These are phyloP conservation scores for Limnephilus rhombicus DNA, from an alignment of 2,888 invertebrate species.

Conservation along the genomic window DNA sequence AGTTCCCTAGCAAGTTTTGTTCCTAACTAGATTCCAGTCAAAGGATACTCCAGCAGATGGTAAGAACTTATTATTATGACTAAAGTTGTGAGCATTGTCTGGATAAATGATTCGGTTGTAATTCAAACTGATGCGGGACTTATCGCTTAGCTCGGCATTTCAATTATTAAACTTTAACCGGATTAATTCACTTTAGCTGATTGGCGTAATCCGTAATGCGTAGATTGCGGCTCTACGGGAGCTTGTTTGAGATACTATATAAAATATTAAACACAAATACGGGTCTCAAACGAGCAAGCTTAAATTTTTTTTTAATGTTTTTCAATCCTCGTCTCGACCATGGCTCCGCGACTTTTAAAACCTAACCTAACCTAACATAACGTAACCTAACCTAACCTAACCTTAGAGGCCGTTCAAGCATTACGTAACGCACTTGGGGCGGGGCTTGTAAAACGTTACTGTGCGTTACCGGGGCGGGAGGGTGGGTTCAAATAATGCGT, in stretches of 20 bases:
- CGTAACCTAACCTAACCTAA: too few species aligned
- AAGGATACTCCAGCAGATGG: constrained; percentile 28
- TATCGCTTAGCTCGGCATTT: constrained; percentile 15
- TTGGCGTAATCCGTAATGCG: neutral
- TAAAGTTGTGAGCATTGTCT: constrained; percentile 44
- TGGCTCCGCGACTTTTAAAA: too few species aligned
- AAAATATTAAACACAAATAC: neutral
- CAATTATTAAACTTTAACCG: neutral
- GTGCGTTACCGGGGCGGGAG: too few species aligned
- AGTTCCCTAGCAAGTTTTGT: constrained; percentile 15
- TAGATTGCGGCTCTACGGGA: neutral
- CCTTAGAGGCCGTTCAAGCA: too few species aligned
- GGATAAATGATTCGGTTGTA: constrained; percentile 42
- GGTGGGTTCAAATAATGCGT: too few species aligned
- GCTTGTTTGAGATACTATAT: neutral
- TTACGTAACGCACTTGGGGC: too few species aligned
- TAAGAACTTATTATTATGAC: constrained; percentile 19
- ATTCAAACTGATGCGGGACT: constrained; percentile 33
- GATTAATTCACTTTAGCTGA: neutral
- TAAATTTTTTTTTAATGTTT: neutral
- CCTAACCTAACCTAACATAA: too few species aligned
- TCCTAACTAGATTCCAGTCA: constrained; percentile 22
- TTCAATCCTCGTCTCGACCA: too few species aligned
- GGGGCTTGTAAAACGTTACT: too few species aligned
- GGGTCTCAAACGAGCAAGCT: neutral